phyloP scores from a whole-genome alignment of 1,140 invertebrate genomes.

The Neuroterus valhalla region DNA sequence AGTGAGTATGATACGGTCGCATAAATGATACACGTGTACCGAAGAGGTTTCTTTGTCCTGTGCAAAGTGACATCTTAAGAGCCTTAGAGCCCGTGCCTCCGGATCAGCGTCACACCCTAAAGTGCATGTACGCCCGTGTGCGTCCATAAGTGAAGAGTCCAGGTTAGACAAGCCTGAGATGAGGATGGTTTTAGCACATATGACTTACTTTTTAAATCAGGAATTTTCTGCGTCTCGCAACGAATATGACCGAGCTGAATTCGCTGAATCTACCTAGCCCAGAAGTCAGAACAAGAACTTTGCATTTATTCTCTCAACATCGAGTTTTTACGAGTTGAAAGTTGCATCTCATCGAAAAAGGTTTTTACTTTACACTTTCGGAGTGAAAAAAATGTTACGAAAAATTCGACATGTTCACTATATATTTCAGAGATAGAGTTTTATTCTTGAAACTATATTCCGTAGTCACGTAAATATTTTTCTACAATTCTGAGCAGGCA shows the following conservation, averaged over 20 bases:
- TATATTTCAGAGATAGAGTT: neutral
- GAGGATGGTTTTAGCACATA: slow-evolving; percentile 3
- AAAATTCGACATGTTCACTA: neutral
- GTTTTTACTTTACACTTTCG: neutral
- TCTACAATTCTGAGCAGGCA: too few species aligned
- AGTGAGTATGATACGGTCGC: neutral
- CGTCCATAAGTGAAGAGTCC: slow-evolving; percentile 23
- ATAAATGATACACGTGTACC: slow-evolving; percentile 44
- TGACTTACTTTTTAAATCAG: slow-evolving; percentile 20
- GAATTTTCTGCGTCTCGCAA: neutral
- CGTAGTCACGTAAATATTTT: too few species aligned
- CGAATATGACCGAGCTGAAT: neutral
- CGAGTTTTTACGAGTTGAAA: neutral
- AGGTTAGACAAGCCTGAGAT: neutral
- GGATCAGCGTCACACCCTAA: slow-evolving; percentile 39
- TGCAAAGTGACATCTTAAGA: slow-evolving; percentile 45
- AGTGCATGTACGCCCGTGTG: slow-evolving; percentile 25
- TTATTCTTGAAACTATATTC: neutral
- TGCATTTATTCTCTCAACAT: slow-evolving; percentile 7
- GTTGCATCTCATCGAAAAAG: slow-evolving; percentile 1
- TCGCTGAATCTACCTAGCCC: neutral
- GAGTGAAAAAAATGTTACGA: neutral
- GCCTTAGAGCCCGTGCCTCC: slow-evolving; percentile 41
- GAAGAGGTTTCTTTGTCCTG: slow-evolving; percentile 44
- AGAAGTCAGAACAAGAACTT: slow-evolving; percentile 10